Evolutionary conservation across 2,113 vertebrate genomes (phyloP).

Genomic region (Platysteira castanea): DNA sequence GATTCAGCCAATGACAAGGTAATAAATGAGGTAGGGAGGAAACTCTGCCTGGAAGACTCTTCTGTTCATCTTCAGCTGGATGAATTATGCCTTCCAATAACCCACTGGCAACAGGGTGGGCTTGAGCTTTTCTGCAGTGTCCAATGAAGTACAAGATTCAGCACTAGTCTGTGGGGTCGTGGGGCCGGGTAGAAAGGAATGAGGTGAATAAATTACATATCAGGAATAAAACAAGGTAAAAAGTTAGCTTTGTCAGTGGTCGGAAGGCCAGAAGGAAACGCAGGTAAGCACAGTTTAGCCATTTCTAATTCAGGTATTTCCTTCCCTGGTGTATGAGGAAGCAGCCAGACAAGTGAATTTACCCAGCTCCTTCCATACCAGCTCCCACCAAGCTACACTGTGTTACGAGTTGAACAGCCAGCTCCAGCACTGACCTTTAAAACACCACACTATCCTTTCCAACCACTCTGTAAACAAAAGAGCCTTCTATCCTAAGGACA

Average conservation of each 20-base stretch:
- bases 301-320: neutral
- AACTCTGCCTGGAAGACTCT: neutral
- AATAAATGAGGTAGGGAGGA: neutral
- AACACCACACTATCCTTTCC: neutral
- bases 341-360: neutral
- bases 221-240: neutral
- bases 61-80: neutral
- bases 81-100: neutral
- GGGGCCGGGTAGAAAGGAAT: neutral
- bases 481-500: neutral
- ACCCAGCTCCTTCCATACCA: neutral
- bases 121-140: neutral
- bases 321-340: neutral
- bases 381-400: neutral
- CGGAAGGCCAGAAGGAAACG: neutral
- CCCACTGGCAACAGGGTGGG: neutral
- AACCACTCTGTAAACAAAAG: neutral
- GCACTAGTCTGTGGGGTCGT: neutral
- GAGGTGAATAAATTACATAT: neutral
- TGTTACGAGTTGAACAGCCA: neutral
- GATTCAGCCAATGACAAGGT: neutral
- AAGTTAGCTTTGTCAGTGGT: neutral
- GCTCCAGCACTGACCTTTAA: neutral
- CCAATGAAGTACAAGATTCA: neutral
- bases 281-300: neutral